A percentile compares a stretch with the other conserved stretches of the same genome.
Evolutionary conservation across 2,797 vertebrate species (phyloP).

Genomic region (Rallus crepitans): DNA sequence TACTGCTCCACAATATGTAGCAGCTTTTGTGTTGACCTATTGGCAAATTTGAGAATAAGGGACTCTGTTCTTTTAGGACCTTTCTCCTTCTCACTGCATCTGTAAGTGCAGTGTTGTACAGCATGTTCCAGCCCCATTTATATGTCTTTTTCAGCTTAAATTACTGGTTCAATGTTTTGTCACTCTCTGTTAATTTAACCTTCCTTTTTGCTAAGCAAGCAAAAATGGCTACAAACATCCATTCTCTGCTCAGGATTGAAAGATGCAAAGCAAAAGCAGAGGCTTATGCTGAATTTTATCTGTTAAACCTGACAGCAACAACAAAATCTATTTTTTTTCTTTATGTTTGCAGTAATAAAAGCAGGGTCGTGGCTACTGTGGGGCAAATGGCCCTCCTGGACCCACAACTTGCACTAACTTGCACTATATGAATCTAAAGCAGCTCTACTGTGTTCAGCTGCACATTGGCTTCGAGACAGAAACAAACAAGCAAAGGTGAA

Average conservation of each 20-base stretch:
- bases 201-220: background rate
- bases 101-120: background rate
- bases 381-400: background rate
- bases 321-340: background rate
- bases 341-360: background rate
- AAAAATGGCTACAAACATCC: background rate
- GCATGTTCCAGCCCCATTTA: background rate
- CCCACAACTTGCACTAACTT: background rate
- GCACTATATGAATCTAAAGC: background rate
- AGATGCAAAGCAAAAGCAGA: background rate
- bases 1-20: background rate
- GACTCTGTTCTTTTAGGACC: background rate
- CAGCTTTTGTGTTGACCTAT: background rate
- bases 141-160: background rate
- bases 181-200: background rate
- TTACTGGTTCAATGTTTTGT: background rate
- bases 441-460: background rate
- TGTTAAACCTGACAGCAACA: background rate
- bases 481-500: background rate
- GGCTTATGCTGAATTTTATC: background rate
- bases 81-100: rapidly evolving
- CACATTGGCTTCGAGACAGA: background rate
- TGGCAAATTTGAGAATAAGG: background rate
- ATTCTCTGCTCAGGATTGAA: background rate
- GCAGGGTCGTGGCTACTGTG: background rate